These are phyloP conservation scores for Bimastos eiseni DNA, from an alignment of 2,888 invertebrate genomes.

Conservation along the genomic window DNA sequence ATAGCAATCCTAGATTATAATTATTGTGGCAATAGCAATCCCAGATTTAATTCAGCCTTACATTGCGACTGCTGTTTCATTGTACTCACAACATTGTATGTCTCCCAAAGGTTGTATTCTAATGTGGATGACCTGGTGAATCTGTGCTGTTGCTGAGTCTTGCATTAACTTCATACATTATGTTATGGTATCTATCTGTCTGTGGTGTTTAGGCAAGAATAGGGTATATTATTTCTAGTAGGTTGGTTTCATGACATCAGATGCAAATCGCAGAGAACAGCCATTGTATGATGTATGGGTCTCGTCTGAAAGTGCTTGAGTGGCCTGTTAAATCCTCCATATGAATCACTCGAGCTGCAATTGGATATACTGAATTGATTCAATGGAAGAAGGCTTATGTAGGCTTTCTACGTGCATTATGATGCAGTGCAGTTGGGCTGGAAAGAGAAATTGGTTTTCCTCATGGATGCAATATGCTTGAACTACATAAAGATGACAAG, in stretches of 20 bases:
- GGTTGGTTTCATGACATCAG: background rate
- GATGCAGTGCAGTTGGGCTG: background rate
- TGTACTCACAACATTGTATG: background rate
- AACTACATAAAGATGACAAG: background rate
- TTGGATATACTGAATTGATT: slow-evolving; percentile 6
- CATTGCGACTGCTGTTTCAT: background rate
- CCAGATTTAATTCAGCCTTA: background rate
- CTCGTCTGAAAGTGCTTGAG: background rate
- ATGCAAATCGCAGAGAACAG: background rate
- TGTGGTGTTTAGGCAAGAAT: background rate
- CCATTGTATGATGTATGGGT: slow-evolving; percentile 2
- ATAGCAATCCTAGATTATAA: too few species aligned
- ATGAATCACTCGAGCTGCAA: background rate
- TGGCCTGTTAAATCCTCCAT: background rate
- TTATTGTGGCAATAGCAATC: too few species aligned
- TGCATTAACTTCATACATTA: background rate
- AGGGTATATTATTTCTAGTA: background rate
- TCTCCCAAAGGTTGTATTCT: background rate
- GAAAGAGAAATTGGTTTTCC: background rate
- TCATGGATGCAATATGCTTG: background rate
- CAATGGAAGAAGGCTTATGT: background rate
- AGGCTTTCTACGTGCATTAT: background rate
- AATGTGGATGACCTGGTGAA: background rate
- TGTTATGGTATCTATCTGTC: slow-evolving; percentile 1
- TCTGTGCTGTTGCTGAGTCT: background rate